phyloP scores from a whole-genome alignment of 2,113 vertebrate genomes.

The Limnothrissa miodon region DNA sequence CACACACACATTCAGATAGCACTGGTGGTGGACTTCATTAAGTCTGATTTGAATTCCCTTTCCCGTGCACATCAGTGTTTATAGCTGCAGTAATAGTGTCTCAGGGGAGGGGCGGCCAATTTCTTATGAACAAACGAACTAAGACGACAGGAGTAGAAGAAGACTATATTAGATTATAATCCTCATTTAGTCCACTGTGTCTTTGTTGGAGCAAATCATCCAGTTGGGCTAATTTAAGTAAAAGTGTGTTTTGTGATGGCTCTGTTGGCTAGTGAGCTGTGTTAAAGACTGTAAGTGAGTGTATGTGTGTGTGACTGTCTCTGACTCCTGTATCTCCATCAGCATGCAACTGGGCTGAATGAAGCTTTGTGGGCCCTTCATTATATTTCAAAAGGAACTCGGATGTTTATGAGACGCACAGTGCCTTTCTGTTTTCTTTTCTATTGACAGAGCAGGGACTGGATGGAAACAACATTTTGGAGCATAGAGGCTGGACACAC shows the following conservation, averaged over 20 bases:
- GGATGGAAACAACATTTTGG: no score
- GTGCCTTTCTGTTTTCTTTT: no score
- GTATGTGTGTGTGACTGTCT: constrained; percentile 28
- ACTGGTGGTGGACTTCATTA: not conserved
- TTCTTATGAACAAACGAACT: not conserved
- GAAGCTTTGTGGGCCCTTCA: no score
- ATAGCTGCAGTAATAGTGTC: not conserved
- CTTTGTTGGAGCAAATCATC: constrained; percentile 35
- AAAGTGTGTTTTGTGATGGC: constrained; percentile 16
- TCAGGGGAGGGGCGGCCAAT: not conserved
- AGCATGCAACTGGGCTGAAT: not conserved
- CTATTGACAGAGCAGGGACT: no score
- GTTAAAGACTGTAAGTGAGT: constrained; percentile 13
- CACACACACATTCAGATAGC: no score
- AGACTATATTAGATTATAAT: constrained; percentile 28
- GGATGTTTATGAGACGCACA: no score
- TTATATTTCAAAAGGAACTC: no score
- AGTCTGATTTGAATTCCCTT: not conserved
- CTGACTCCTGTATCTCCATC: not conserved
- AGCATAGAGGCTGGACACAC: no score
- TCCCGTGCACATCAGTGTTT: no score
- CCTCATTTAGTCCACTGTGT: constrained; percentile 20
- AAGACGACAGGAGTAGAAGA: not conserved
- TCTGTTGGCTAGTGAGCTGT: constrained; percentile 33
- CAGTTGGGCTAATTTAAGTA: not conserved